Conservation (phyloP, 2,797 vertebrate genomes). For the Eutrigla gurnardus region DNA sequence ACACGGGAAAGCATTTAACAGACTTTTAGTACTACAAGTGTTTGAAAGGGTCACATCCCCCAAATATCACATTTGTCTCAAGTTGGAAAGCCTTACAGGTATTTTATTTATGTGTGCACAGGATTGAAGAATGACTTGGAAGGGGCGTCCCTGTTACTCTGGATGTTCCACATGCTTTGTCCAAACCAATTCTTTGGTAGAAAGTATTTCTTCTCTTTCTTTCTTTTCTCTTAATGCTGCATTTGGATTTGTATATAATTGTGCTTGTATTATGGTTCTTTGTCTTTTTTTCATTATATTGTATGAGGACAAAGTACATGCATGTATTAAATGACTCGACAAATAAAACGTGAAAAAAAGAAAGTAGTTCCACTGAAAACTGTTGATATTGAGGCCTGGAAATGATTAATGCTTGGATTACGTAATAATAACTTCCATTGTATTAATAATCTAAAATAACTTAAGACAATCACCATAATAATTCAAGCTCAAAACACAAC, state of each 20-base stretch:
- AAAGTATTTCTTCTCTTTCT: not conserved
- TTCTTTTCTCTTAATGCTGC: not conserved
- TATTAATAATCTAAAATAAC: too few relatives aligned
- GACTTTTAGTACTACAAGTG: not conserved
- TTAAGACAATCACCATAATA: too few relatives aligned
- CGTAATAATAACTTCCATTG: too few relatives aligned
- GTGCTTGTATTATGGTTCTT: not conserved
- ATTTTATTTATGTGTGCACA: not conserved
- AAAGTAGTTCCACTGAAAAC: constrained; percentile 22
- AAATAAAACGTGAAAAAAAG: not conserved
- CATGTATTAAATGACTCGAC: not conserved
- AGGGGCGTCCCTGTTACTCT: not conserved
- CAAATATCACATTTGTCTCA: not conserved
- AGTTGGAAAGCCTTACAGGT: too few relatives aligned
- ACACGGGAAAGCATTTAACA: not conserved
- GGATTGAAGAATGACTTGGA: not conserved
- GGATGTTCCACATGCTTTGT: constrained; percentile 2
- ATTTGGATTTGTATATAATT: not conserved
- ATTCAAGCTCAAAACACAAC: too few relatives aligned
- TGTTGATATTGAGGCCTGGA: not conserved
- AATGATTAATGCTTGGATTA: too few relatives aligned
- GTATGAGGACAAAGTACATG: not conserved
- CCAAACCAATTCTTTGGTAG: not conserved
- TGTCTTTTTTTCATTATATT: not conserved
- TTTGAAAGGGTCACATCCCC: not conserved